These are phyloP conservation scores for Actinia tenebrosa DNA, from an alignment of 64 coral and sea anemone species.

Conservation along the genomic window DNA sequence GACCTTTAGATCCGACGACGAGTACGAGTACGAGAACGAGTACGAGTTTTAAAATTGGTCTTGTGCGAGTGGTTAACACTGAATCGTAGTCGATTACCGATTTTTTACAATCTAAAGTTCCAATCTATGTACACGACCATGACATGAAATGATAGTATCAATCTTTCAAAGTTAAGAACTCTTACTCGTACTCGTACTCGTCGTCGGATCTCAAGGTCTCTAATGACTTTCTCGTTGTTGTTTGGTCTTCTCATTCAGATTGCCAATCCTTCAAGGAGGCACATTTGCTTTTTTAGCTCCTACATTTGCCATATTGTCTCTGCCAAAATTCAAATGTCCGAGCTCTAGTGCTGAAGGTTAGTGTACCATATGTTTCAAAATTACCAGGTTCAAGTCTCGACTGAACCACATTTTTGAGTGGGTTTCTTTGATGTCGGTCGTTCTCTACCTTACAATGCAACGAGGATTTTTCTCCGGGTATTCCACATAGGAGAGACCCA, in stretches of 20 bases:
- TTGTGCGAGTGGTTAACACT: too few relatives aligned
- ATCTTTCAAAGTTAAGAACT: neutral
- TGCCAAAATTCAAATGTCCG: conserved; percentile 70
- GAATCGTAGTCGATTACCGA: too few relatives aligned
- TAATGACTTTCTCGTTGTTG: neutral
- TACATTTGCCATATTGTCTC: conserved; percentile 76
- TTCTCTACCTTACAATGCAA: too few relatives aligned
- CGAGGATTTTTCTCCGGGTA: neutral
- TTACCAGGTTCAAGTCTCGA: neutral
- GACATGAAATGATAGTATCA: too few relatives aligned
- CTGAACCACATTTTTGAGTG: neutral
- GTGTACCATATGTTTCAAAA: neutral
- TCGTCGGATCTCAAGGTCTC: neutral
- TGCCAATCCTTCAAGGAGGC: conserved; percentile 82
- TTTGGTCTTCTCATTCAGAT: conserved; percentile 1
- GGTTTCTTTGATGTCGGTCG: neutral
- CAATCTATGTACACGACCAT: too few relatives aligned
- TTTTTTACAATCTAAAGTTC: too few relatives aligned
- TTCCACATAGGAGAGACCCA: neutral
- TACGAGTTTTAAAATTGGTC: too few relatives aligned
- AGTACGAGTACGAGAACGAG: too few relatives aligned
- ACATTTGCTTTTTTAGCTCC: conserved; percentile 75
- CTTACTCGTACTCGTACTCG: neutral
- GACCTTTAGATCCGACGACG: too few relatives aligned
- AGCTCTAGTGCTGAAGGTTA: neutral